Base-by-base conservation (phyloP, 1,140 invertebrate genomes). In the Atta texana region DNA sequence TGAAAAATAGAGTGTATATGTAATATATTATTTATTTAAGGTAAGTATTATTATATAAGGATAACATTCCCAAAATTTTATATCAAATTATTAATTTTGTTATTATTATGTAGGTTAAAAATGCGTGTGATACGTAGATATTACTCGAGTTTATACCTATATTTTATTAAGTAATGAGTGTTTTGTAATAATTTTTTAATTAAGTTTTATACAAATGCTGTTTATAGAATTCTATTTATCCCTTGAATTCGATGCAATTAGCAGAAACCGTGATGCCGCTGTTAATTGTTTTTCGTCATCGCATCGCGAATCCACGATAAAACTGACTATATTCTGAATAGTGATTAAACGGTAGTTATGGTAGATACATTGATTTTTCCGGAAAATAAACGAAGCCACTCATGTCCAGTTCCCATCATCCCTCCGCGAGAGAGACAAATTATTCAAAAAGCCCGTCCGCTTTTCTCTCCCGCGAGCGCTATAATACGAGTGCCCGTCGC, bases 391-490 rank as follows among this genome's bases (percentile, higher is more conserved):
- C 76, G 87, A 89, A 87, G 31, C 57, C 53, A 61, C 64, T 80
- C 63, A 34, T 82, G 21, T 59, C 68, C 66, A 59, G 51, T 77
- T 4, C 53, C 24, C 31, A 12, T 28, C n/a, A 18, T 31, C 24
- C 4, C 31, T 24, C n/a, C 18, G 12, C 31, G 31, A 44, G 72
- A 71, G 72, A 85, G 68, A 88, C 74, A 90, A 90, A 89, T 90
- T 90, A 90, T 90, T 90, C 89, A 90, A 90, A 89, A 78, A 85
- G 88, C 57, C 74, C 66, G 34, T 68, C 77, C 66, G 66, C 66
- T 76, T 59, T 51, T 74, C 85, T 61, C 78, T 75, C 59, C 21
- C 34, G 49, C 80, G 44, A 61, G 7, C 53, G 24, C 49, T 68
- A 57, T 82, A 89, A 89, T 84, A 71, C 77, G 68, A 63, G 21